Conservation (phyloP, 2,888 invertebrate genomes). For the Nomada lathburiana region DNA sequence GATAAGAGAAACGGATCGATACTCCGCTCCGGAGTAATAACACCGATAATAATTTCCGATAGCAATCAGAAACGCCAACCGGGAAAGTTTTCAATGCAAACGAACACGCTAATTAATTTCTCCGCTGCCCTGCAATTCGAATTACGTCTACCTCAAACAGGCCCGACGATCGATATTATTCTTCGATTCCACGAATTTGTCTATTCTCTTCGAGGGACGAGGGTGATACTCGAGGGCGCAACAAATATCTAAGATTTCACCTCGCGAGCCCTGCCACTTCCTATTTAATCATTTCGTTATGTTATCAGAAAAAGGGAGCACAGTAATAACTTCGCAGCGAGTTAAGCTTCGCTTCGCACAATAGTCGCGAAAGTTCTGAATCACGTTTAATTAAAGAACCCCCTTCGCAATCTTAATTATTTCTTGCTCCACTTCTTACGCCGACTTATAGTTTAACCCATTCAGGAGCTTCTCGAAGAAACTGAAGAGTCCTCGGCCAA, state of each 20-base stretch:
- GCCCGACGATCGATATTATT: not conserved
- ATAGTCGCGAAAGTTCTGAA: too few species aligned
- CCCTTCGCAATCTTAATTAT: too few species aligned
- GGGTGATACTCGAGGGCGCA: not conserved
- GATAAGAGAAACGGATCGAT: constrained; percentile 35
- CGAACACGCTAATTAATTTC: not conserved
- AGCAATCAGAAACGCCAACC: not conserved
- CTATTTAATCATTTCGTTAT: too few species aligned
- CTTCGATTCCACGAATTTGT: not conserved
- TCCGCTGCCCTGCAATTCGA: not conserved
- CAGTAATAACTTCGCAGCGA: too few species aligned
- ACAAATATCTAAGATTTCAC: not conserved
- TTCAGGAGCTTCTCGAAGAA: not conserved
- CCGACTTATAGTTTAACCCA: too few species aligned
- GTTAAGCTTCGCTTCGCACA: too few species aligned
- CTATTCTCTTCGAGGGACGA: not conserved
- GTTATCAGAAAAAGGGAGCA: too few species aligned
- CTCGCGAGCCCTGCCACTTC: too few species aligned
- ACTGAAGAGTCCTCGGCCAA: not conserved
- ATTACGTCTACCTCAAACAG: too few species aligned
- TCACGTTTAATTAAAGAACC: too few species aligned
- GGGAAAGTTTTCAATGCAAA: not conserved
- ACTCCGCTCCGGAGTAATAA: not conserved
- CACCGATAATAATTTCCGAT: constrained; percentile 18
- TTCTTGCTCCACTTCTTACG: too few species aligned